Evolutionary conservation across 2,113 vertebrate genomes (phyloP).

Genomic region (Mystacornis crossleyi): DNA sequence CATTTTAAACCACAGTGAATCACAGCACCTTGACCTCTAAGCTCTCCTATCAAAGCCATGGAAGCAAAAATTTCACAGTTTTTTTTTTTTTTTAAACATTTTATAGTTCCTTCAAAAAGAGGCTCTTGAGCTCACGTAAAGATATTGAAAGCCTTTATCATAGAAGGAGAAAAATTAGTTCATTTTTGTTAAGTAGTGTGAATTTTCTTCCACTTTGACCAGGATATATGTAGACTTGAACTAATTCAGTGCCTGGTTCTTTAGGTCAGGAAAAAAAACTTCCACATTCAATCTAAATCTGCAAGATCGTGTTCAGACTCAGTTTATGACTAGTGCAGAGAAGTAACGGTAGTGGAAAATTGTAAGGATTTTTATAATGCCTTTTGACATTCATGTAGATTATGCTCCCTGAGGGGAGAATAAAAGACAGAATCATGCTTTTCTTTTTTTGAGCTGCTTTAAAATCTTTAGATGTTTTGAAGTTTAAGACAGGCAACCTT

Average conservation of each 20-base stretch:
- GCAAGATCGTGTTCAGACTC: background rate
- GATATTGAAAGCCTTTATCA: background rate
- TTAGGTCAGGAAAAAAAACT: background rate
- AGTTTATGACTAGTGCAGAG: background rate
- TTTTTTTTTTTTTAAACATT: background rate
- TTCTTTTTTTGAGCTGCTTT: background rate
- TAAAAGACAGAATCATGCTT: background rate
- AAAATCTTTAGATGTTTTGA: background rate
- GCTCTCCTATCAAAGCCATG: background rate
- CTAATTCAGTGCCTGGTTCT: background rate
- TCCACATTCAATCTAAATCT: background rate
- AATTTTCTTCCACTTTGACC: background rate
- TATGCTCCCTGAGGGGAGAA: background rate
- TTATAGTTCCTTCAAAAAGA: background rate
- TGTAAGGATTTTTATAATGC: background rate
- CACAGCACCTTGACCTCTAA: background rate
- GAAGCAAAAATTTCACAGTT: background rate
- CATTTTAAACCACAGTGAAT: background rate
- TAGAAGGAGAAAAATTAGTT: background rate
- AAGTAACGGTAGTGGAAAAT: background rate
- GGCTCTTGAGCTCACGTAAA: background rate
- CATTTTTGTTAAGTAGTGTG: background rate
- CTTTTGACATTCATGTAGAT: background rate
- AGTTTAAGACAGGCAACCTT: background rate
- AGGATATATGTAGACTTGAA: background rate